phyloP scores from a whole-genome alignment of 2,888 invertebrate species.

The Congeria kusceri region DNA sequence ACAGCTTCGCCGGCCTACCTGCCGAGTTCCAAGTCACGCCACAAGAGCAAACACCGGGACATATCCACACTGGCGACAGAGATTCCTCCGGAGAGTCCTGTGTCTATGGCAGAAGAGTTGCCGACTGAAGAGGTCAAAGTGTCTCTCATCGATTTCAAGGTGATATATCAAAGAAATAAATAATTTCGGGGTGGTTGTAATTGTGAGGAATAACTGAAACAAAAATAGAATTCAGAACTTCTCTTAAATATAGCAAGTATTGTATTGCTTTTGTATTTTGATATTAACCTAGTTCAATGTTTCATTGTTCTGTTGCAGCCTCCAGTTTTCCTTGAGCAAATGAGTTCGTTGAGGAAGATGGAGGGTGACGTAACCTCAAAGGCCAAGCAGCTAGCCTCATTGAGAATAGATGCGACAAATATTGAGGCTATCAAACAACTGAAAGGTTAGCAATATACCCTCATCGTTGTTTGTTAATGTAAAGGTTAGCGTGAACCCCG shows the following conservation, averaged over 20 bases:
- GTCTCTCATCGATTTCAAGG: constrained; percentile 90
- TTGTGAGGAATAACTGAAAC: no score
- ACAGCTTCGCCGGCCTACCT: constrained; percentile 26
- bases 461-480: no score
- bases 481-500: no score
- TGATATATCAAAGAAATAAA: constrained; percentile 76
- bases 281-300: no score
- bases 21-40: constrained; percentile 31
- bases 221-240: no score
- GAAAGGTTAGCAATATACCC: no score
- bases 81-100: not conserved
- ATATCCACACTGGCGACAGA: not conserved
- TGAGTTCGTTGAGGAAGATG: constrained; percentile 90
- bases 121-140: constrained; percentile 39
- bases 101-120: constrained; percentile 22
- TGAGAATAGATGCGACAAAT: constrained; percentile 92
- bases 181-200: no score
- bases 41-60: constrained; percentile 1
- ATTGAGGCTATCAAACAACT: constrained; percentile 88
- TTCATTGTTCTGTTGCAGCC: constrained; percentile 86
- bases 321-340: constrained; percentile 90
- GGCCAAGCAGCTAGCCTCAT: constrained; percentile 90
- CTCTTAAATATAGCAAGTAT: no score
- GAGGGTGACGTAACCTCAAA: constrained; percentile 91
- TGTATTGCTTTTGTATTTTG: no score